A percentile compares a stretch with the other conserved stretches of the same genome.
Evolutionary conservation across 2,888 invertebrate species (phyloP).

Genomic region (Neuroscelio doddi): DNA sequence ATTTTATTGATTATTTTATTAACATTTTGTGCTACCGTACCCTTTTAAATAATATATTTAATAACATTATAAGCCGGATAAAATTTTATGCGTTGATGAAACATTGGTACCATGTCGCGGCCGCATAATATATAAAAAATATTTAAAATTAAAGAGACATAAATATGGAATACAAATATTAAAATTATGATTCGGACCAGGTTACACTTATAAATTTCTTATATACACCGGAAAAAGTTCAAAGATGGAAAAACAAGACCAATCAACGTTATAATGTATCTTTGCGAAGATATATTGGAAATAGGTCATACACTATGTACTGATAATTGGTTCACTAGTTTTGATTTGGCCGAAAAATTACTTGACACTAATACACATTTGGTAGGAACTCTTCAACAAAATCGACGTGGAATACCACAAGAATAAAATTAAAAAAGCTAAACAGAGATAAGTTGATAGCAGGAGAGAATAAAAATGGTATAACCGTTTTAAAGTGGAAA

Average conservation of each 20-base stretch:
- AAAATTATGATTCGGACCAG: constrained; percentile 49
- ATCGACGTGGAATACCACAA: constrained; percentile 26
- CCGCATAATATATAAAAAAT: constrained; percentile 50
- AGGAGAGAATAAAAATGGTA: constrained; percentile 26
- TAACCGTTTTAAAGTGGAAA: constrained; percentile 29
- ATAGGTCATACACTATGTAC: constrained; percentile 49
- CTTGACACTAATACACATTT: constrained; percentile 28
- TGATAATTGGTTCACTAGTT: neutral
- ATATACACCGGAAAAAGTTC: constrained; percentile 57
- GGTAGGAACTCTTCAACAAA: constrained; percentile 24
- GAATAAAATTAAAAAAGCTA: no score
- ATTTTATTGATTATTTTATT: no score
- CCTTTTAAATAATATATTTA: no score
- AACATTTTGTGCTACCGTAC: no score
- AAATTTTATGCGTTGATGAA: constrained; percentile 56
- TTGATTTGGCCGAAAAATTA: constrained; percentile 25
- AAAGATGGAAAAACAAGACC: constrained; percentile 51
- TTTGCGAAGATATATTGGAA: constrained; percentile 53
- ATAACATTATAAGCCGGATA: constrained; percentile 48
- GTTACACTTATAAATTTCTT: constrained; percentile 56
- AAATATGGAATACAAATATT: constrained; percentile 57
- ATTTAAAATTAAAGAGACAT: constrained; percentile 53
- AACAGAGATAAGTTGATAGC: constrained; percentile 26
- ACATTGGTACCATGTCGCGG: constrained; percentile 57
- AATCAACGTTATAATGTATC: constrained; percentile 52